Evolutionary conservation across 2,888 invertebrate species (phyloP).

Genomic region (Nemoura dubitans): DNA sequence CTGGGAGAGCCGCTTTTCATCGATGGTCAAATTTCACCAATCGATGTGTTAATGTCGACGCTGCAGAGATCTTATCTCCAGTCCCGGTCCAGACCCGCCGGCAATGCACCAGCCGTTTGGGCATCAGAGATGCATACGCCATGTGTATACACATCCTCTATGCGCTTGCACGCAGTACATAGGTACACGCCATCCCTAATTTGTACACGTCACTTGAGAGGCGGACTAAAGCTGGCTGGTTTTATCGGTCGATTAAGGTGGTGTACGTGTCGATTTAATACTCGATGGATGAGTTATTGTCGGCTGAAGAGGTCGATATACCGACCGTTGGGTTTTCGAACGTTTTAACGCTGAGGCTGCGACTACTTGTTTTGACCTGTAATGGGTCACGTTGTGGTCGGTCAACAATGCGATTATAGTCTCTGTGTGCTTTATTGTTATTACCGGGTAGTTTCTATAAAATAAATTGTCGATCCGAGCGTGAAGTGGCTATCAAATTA

Average conservation of each 20-base stretch:
- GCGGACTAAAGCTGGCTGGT: neutral
- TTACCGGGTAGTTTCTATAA: neutral
- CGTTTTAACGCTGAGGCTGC: neutral
- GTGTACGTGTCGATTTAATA: neutral
- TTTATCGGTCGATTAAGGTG: neutral
- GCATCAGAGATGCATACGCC: too few relatives aligned
- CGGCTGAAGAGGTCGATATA: neutral
- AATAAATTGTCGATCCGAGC: neutral
- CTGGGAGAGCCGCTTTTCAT: neutral
- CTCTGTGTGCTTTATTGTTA: neutral
- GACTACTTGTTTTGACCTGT: neutral
- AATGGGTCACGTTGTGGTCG: neutral
- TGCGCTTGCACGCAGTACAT: too few relatives aligned
- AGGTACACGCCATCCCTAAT: neutral
- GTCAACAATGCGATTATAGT: neutral
- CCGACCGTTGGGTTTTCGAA: neutral
- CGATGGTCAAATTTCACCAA: neutral
- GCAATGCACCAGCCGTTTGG: neutral
- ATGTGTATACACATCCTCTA: too few relatives aligned
- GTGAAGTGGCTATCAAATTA: neutral
- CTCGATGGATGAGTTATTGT: neutral
- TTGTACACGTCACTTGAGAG: neutral
- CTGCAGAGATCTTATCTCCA: neutral
- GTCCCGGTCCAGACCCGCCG: neutral
- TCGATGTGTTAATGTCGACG: neutral